Percentiles rank a stretch among this genome's conserved stretches.
phyloP scores from a whole-genome alignment of 2,113 vertebrate genomes.

The Chionis minor region DNA sequence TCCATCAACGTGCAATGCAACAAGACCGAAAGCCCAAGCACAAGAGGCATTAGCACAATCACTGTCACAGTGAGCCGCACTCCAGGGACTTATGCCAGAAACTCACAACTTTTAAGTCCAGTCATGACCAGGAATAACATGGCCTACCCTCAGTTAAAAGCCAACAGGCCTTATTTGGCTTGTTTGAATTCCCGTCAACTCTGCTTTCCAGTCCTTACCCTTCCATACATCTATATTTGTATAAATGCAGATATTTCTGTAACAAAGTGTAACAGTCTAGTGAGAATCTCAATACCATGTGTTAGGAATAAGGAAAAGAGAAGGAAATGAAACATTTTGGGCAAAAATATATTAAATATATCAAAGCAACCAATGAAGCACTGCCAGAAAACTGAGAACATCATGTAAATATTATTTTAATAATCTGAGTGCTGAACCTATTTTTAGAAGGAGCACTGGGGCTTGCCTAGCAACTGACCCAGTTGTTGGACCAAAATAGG shows the following conservation, averaged over 20 bases:
- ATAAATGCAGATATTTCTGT: background rate
- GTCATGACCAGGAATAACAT: background rate
- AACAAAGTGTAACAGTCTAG: background rate
- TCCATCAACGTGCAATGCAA: background rate
- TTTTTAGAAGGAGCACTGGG: background rate
- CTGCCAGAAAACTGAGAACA: background rate
- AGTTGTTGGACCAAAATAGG: background rate
- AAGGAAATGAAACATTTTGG: background rate
- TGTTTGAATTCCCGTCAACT: background rate
- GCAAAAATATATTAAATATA: background rate
- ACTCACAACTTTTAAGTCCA: background rate
- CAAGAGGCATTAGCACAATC: background rate
- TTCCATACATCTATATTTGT: background rate
- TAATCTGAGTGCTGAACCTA: background rate
- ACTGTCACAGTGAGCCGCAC: background rate
- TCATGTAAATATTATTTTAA: background rate
- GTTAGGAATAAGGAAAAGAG: background rate
- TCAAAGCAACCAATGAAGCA: background rate
- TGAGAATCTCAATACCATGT: background rate
- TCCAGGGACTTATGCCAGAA: background rate
- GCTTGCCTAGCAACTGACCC: background rate
- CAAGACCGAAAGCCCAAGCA: background rate
- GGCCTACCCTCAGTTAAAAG: background rate
- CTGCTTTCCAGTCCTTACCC: background rate
- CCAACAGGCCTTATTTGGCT: fast-evolving